Base-by-base conservation (phyloP, 2,113 vertebrate genomes). In the Benitochromis conjunctus region DNA sequence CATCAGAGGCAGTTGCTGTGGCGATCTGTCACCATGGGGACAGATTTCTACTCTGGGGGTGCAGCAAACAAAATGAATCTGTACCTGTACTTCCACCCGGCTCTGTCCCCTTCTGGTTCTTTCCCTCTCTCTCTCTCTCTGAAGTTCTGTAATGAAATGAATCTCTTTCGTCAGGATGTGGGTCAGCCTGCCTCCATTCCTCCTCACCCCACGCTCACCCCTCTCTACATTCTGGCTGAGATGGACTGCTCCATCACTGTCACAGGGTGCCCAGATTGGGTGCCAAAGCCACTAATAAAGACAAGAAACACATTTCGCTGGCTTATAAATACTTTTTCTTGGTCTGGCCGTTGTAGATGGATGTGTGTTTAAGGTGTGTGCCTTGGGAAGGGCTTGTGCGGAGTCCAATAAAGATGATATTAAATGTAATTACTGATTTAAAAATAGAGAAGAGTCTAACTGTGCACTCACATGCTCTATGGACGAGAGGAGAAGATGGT, bases 191-290 rank as follows among this genome's bases (percentile, higher is more conserved):
- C 84, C 80, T 81, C 43, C 9, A 69, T 57, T 48, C 43, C 81
- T 21, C 69, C 46, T 21, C 85, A 53, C 19, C 12, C 74, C 31
- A 31, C 54, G 3, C 9, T 76, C 24, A 19, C 51, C 76, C 14
- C 10, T 62, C 41, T 46, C 60, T 53, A 26, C 80, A 6, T 87
- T 80, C 82, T 55, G 80, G 81, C 77, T 71, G 64, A 89, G 87
- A 92, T 92, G 90, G 92, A 91, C 90, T 87, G 92, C 83, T 95
- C 92, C 90, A 93, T 95, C 93, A 94, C 88, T 95, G 94, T 95
- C 92, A 89, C 87, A 53, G 41, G 76, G 88, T 62, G 78, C 83
- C 56, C 83, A 88, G 89, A 93, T 90, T 91, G 83, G 88, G 54
- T 94, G 93, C 91, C 91, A 91, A 77, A 86, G 84, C 88, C 80